A percentile compares a stretch with the other conserved stretches of the same genome.
These are phyloP conservation scores for Arbacia lixula DNA, from an alignment of 53 echinoderm and acorn worm genomes.

Conservation along the genomic window DNA sequence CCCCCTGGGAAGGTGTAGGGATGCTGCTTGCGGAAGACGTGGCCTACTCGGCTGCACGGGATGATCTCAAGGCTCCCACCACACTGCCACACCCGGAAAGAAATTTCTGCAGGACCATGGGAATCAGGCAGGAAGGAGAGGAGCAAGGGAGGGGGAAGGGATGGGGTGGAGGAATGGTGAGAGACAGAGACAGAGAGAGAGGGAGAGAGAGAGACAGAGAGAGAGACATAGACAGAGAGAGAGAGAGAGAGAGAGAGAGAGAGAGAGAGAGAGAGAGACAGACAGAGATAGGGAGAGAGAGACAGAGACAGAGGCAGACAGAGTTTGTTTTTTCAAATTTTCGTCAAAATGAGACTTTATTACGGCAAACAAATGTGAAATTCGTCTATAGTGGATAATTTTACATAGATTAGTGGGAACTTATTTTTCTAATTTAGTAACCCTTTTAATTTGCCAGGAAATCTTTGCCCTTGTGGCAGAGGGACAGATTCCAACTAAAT, in stretches of 20 bases:
- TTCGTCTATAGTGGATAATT: too few relatives aligned
- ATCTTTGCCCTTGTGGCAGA: too few relatives aligned
- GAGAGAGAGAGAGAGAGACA: not conserved
- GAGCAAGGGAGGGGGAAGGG: not conserved
- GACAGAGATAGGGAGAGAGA: too few relatives aligned
- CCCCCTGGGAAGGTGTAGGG: slow-evolving; percentile 99
- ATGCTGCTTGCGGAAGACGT: slow-evolving; percentile 99
- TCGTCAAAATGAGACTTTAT: too few relatives aligned
- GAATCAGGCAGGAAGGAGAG: not conserved
- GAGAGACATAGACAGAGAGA: not conserved
- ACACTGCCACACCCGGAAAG: slow-evolving; percentile 98
- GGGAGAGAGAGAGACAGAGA: not conserved
- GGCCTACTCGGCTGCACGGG: slow-evolving; percentile 97
- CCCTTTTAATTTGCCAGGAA: not conserved
- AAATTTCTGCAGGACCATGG: slow-evolving; percentile 80
- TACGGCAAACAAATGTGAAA: too few relatives aligned
- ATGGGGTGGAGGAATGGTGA: not conserved
- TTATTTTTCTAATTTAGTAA: too few relatives aligned
- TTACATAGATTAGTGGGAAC: too few relatives aligned
- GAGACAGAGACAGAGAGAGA: not conserved
- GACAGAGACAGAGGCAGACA: too few relatives aligned
- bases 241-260: not conserved
- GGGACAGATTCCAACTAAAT: too few relatives aligned
- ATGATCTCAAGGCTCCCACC: slow-evolving; percentile 97
- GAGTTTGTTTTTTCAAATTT: too few relatives aligned